Conservation (phyloP, 2,113 vertebrate genomes). For the Otocyon megalotis region DNA sequence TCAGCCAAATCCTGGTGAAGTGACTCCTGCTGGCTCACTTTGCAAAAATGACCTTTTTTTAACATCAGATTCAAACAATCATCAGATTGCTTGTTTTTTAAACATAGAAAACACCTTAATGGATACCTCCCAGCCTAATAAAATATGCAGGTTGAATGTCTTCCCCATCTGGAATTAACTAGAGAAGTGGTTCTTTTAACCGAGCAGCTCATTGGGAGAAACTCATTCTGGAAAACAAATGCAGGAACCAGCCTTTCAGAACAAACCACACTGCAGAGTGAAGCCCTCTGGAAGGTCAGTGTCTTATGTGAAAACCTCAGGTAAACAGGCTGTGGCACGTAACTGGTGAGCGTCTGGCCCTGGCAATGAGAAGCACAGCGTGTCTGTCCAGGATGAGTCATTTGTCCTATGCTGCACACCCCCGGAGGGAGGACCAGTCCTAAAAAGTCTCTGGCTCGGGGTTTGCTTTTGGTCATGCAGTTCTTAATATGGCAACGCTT, state of each 20-base stretch:
- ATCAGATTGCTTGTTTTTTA: background rate
- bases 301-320: background rate
- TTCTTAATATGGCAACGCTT: background rate
- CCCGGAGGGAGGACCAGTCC: fast-evolving
- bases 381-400: no score
- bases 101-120: background rate
- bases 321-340: background rate
- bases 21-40: background rate
- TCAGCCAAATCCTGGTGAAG: background rate
- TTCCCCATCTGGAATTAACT: background rate
- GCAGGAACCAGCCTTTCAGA: background rate
- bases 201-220: background rate
- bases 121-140: background rate
- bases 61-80: background rate
- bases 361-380: fast-evolving
- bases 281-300: no score
- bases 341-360: no score
- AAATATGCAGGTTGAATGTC: background rate
- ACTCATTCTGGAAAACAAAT: background rate
- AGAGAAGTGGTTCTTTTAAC: background rate
- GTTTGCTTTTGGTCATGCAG: background rate
- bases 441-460: background rate
- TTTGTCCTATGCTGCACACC: background rate
- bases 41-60: background rate
- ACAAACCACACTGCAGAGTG: background rate